Conservation (phyloP, 2,888 invertebrate species). For the Tubiluchus corallicola region DNA sequence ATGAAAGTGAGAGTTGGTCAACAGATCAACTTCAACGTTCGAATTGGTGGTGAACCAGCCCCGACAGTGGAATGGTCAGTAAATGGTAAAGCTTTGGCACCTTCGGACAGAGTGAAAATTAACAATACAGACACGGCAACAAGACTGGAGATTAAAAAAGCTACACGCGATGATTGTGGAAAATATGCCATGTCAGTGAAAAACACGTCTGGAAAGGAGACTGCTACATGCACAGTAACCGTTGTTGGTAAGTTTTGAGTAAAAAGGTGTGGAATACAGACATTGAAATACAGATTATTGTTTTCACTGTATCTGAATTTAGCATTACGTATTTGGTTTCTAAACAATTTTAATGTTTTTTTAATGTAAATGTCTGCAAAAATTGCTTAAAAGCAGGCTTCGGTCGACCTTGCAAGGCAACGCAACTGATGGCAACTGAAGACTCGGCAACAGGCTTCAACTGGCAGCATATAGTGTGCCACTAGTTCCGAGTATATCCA, state of each 20-base stretch:
- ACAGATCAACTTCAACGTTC: background rate
- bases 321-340: too few species aligned
- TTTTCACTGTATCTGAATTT: too few species aligned
- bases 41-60: background rate
- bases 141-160: slow-evolving; percentile 3
- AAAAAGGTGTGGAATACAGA: too few species aligned
- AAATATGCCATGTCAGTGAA: slow-evolving; percentile 64
- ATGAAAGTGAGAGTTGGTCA: background rate
- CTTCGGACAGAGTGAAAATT: background rate
- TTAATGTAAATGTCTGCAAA: too few species aligned
- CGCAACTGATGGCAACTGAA: too few species aligned
- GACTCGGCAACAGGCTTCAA: too few species aligned
- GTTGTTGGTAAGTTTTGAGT: slow-evolving; percentile 60
- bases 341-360: too few species aligned
- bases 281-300: too few species aligned
- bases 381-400: too few species aligned
- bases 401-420: too few species aligned
- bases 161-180: slow-evolving; percentile 62
- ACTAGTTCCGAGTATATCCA: too few species aligned
- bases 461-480: too few species aligned
- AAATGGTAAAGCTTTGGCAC: slow-evolving; percentile 55
- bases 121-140: background rate
- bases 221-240: slow-evolving; percentile 60
- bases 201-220: slow-evolving; percentile 74
- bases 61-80: slow-evolving; percentile 59